Base-by-base conservation (phyloP, 2,888 invertebrate genomes). In the Pocota personata region DNA sequence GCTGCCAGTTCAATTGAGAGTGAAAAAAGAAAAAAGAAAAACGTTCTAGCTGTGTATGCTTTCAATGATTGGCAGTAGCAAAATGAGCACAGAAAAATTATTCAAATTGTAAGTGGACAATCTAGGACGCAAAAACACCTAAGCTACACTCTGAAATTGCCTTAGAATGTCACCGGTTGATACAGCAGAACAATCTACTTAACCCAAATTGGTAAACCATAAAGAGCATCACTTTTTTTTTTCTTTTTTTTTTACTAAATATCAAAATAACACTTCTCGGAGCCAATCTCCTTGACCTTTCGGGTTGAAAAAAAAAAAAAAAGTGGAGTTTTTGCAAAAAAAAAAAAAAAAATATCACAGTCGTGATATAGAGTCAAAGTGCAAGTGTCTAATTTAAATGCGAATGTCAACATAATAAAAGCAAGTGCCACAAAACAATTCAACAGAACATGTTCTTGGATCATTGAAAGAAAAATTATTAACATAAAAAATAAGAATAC, bases 211-310 rank as follows among this genome's bases (percentile, higher is more conserved):
- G 46, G 55, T 46, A 62, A 46, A 62, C 43, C 50, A 21, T n/a
- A 40, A 69, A 32, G 30, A n/a, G 40, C 19, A 43, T 30, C 12
- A n/a, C 30, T 57, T 40, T 40, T 14, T 40, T 27, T 35, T 40
- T 57, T 40, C 14, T 14, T 40, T 27, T 35, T 40, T 60, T 16
- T 40, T n/a, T 14, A 66, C 19, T 3, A 57, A 55, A 57, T 48
- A 37, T 40, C 57, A 69, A 71, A 77, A 71, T 50, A 50, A 76
- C 62, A 67, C 50, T 30, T 21, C 19, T 10, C 52, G 19, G 27
- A 14, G 8, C 66, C 8, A 55, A 55, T 83, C 55, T 62, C 73
- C 73, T 83, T 83, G 78, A 83, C 83, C 79, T 83, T 73, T 73
- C 32, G 55, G 19, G 37, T 12, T 43, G n/a, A 10, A 24, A 1